These are phyloP conservation scores for Atopsyche davidsoni DNA, from an alignment of 1,140 invertebrate species.

Conservation along the genomic window DNA sequence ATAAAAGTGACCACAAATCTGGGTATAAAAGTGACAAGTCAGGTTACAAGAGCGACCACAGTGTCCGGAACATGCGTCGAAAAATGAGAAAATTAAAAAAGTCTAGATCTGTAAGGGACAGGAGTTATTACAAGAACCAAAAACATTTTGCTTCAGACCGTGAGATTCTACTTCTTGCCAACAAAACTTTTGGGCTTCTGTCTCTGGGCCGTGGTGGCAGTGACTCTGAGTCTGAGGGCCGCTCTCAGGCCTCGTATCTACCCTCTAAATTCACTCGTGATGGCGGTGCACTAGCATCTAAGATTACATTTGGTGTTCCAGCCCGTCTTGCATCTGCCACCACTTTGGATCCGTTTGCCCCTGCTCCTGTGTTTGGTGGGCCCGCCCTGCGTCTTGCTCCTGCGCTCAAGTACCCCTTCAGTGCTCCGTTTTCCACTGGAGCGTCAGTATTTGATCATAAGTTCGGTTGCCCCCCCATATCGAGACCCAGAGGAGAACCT, in stretches of 20 bases:
- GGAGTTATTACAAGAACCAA: conserved; percentile 49
- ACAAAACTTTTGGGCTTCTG: conserved; percentile 46
- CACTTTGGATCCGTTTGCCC: conserved; percentile 45
- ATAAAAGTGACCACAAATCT: conserved; percentile 53
- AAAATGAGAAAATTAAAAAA: conserved; percentile 48
- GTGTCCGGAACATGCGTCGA: conserved; percentile 47
- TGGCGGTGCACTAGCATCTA: conserved; percentile 10
- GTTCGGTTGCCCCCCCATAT: conserved; percentile 36
- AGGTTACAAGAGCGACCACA: conserved; percentile 54
- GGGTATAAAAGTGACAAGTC: conserved; percentile 54
- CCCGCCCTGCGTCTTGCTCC: conserved; percentile 41
- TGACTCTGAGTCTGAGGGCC: conserved; percentile 44
- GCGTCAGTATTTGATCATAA: conserved; percentile 43
- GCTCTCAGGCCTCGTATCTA: conserved; percentile 17
- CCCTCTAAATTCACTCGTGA: conserved; percentile 25
- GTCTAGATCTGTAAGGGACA: conserved; percentile 46
- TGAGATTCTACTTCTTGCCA: conserved; percentile 44
- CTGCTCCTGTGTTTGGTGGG: conserved; percentile 46
- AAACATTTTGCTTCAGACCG: conserved; percentile 49
- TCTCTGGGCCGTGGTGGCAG: conserved; percentile 45
- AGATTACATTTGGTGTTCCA: conserved; percentile 20
- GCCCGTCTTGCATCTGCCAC: conserved; percentile 9
- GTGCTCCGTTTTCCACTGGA: conserved; percentile 14
- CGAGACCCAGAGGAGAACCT: conserved; percentile 19
- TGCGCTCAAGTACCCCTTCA: conserved; percentile 33